Evolutionary conservation across 2,113 vertebrate genomes (phyloP), one percentile per base, ranked within the genome.

Genomic region (Collichthys lucidus): DNA sequence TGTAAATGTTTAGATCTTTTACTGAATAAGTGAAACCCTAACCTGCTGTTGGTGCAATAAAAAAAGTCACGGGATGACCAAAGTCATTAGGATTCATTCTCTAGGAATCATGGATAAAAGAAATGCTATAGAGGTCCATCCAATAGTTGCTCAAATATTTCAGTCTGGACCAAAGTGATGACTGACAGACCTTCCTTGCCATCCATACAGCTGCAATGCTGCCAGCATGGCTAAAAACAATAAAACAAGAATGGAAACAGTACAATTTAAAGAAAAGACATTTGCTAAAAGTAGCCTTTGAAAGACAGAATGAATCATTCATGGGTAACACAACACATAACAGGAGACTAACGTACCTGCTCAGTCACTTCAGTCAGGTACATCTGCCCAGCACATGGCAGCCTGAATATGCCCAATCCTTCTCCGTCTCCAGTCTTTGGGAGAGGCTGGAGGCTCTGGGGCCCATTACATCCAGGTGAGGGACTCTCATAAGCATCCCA

Each of bases 361-460:
- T 73, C 47, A 47, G 86, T 76, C 73, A 73, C 29, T 79, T 53
- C 10, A 80, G 46, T 74, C 74, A 79, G 69, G 70, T 86, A 81
- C 91, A 92, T 87, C 83, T 90, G 91, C 19, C 79, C 49, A 8
- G 83, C 91, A 92, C 71, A 90, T 89, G 91, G 89, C 77, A 77
- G 63, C 26, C 72, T 53, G 20, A 62, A 64, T 84, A 53, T 72
- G 64, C 42, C 64, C 24, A 16, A 35, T 17, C 26, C 55, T 22
- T 12, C 63, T 59, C 46, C 19, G 49, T 26, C 56, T 46, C 55
- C 47, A 26, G 62, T 71, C 74, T 82, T 22, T 11, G 74, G 47
- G 71, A 70, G 52, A 61, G 66, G 35, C 78, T 47, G 52, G 44
- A 71, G 74, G 80, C 84, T 81, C 31, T 67, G 46, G 64, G 89